These are phyloP conservation scores for Nomada ferruginata DNA, from an alignment of 2,888 invertebrate species.

Conservation along the genomic window DNA sequence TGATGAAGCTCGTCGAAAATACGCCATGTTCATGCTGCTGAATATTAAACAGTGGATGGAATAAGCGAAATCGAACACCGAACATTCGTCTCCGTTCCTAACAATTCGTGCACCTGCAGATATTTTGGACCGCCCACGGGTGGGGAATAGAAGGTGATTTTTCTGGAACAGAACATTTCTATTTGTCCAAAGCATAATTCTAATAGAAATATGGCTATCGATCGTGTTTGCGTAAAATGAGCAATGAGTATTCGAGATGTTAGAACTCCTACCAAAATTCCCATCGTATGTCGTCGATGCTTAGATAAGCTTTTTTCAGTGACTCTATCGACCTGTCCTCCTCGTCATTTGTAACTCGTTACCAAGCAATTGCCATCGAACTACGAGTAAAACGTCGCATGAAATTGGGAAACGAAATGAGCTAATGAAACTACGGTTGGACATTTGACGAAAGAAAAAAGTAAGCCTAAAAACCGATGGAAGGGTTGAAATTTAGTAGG, in stretches of 20 bases:
- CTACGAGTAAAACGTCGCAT: neutral
- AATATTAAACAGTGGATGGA: neutral
- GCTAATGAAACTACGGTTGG: neutral
- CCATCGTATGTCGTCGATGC: neutral
- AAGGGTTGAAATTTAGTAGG: neutral
- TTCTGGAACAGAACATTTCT: slow-evolving; percentile 9
- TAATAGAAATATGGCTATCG: slow-evolving; percentile 8
- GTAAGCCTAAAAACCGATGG: neutral
- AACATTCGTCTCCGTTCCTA: neutral
- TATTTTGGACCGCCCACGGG: neutral
- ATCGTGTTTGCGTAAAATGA: neutral
- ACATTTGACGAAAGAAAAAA: neutral
- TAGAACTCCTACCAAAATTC: neutral
- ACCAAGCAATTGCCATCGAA: neutral
- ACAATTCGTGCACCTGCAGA: slow-evolving; percentile 12
- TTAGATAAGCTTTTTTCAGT: neutral
- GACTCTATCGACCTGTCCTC: neutral
- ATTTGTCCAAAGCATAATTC: slow-evolving; percentile 14
- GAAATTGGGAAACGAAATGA: neutral
- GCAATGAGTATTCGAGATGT: neutral
- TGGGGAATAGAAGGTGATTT: slow-evolving; percentile 10
- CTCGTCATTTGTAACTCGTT: neutral
- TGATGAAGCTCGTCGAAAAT: neutral
- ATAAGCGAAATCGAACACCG: slow-evolving; percentile 5
- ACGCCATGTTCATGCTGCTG: neutral